Evolutionary conservation across 2,888 invertebrate genomes (phyloP).

Genomic region (Andrena trimmerana): DNA sequence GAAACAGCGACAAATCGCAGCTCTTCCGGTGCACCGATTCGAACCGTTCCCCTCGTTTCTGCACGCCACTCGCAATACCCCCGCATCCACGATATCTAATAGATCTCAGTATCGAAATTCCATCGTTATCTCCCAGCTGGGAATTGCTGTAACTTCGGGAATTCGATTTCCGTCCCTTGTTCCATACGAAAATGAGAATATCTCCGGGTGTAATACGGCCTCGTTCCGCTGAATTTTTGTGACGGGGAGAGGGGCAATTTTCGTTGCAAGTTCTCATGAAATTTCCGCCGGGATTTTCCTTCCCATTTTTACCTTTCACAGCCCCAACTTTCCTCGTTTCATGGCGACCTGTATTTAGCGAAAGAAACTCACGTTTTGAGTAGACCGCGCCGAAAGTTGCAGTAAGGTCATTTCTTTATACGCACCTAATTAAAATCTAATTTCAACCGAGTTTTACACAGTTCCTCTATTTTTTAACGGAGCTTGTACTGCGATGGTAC

Average conservation of each 20-base stretch:
- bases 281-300: not conserved
- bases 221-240: not conserved
- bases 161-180: not conserved
- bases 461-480: not conserved
- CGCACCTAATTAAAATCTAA: not conserved
- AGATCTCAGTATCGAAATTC: slow-evolving; percentile 31
- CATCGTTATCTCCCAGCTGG: not conserved
- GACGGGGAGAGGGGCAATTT: not conserved
- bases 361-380: slow-evolving; percentile 16
- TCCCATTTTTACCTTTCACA: not conserved
- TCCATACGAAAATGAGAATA: not conserved
- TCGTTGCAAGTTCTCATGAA: not conserved
- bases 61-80: not conserved
- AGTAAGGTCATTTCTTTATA: not conserved
- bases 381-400: not conserved
- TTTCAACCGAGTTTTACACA: not conserved
- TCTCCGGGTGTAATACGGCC: not conserved
- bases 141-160: slow-evolving; percentile 33
- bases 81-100: slow-evolving; percentile 6
- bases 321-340: not conserved
- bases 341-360: not conserved
- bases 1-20: slow-evolving; percentile 48
- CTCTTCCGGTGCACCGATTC: slow-evolving; percentile 43
- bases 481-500: not conserved
- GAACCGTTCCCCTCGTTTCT: slow-evolving; percentile 14